These are phyloP conservation scores for Mirounga angustirostris DNA, from an alignment of 2,113 vertebrate species.

Conservation along the genomic window DNA sequence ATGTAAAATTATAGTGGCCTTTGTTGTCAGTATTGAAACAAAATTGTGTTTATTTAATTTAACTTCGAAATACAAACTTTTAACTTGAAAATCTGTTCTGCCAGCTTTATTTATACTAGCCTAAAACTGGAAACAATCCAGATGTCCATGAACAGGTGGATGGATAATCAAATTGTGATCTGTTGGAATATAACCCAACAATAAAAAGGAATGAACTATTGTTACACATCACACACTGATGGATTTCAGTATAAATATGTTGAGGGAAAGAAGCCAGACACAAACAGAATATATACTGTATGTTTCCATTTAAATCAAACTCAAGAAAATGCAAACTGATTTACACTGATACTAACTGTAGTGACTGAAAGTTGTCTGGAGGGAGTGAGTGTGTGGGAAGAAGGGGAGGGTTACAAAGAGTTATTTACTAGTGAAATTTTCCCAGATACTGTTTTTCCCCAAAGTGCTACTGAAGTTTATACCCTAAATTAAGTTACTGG, in stretches of 20 bases:
- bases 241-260: background rate
- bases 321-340: constrained; percentile 3
- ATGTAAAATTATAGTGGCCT: constrained; percentile 15
- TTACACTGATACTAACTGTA: background rate
- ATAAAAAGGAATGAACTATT: background rate
- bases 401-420: background rate
- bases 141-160: background rate
- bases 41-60: background rate
- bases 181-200: background rate
- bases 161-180: background rate
- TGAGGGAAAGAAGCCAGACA: background rate
- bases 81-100: constrained; percentile 33
- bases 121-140: background rate
- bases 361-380: background rate
- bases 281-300: constrained; percentile 2
- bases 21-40: constrained; percentile 39
- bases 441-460: background rate
- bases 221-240: background rate
- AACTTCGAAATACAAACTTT: background rate
- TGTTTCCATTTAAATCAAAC: constrained; percentile 21
- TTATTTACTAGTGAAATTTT: constrained; percentile 3
- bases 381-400: background rate
- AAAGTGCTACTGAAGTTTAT: constrained; percentile 8
- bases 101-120: constrained; percentile 21
- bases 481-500: background rate